Conservation (phyloP, 2,888 invertebrate species). For the Sussaba pulchella region DNA sequence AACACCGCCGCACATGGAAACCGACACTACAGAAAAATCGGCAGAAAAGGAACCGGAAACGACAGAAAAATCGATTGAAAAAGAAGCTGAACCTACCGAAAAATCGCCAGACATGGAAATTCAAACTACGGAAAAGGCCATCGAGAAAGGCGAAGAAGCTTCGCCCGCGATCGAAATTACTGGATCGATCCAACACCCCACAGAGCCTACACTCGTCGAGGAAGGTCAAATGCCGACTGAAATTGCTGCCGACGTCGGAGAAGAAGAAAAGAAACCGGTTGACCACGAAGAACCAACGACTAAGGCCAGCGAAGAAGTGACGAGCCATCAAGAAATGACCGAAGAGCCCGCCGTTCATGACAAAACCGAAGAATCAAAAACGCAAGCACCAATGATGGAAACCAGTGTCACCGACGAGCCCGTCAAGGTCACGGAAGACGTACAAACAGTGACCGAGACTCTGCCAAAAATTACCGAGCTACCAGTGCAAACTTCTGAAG, state of each 20-base stretch:
- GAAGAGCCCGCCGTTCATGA: slow-evolving; percentile 21
- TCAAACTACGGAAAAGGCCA: no score
- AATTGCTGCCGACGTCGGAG: slow-evolving; percentile 24
- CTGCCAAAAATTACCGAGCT: slow-evolving; percentile 22
- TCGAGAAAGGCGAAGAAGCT: slow-evolving; percentile 22
- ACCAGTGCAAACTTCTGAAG: slow-evolving; percentile 3
- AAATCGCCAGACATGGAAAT: background rate
- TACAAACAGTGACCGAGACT: slow-evolving; percentile 5
- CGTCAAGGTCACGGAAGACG: background rate
- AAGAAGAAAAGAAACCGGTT: slow-evolving; percentile 34
- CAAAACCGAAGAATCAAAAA: slow-evolving; percentile 7
- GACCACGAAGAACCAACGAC: slow-evolving; percentile 36
- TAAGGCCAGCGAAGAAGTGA: slow-evolving; percentile 11
- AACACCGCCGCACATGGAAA: slow-evolving; percentile 15
- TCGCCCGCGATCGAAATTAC: background rate
- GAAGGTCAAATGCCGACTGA: slow-evolving; percentile 58
- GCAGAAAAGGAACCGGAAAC: slow-evolving; percentile 1
- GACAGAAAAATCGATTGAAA: slow-evolving; percentile 11
- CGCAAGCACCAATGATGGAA: background rate
- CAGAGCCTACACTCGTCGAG: slow-evolving; percentile 54
- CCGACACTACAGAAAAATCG: background rate
- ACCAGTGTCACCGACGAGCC: slow-evolving; percentile 21
- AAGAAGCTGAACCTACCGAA: slow-evolving; percentile 9
- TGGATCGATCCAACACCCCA: slow-evolving; percentile 33
- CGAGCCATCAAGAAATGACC: slow-evolving; percentile 5